A percentile compares a stretch with the other conserved stretches of the same genome.
phyloP scores from a whole-genome alignment of 2,113 vertebrate genomes.

The Pseudorasbora parva region DNA sequence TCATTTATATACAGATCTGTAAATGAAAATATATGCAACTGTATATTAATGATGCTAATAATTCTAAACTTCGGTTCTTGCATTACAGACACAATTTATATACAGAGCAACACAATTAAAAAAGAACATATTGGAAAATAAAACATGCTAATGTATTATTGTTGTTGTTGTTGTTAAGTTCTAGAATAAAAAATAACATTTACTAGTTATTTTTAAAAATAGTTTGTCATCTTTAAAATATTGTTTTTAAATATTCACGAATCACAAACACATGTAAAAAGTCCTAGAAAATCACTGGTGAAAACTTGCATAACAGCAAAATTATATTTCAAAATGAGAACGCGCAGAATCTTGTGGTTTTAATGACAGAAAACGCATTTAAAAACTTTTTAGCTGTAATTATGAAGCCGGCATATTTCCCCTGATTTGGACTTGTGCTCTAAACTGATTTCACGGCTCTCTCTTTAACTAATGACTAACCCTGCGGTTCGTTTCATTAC shows the following conservation, averaged over 20 bases:
- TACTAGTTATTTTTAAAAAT: neutral
- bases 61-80: too few relatives aligned
- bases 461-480: slow-evolving; percentile 1
- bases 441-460: slow-evolving; percentile 20
- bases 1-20: too few relatives aligned
- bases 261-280: too few relatives aligned
- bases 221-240: too few relatives aligned
- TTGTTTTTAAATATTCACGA: too few relatives aligned
- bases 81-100: too few relatives aligned
- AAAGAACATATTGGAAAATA: too few relatives aligned
- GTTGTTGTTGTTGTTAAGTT: too few relatives aligned
- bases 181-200: neutral
- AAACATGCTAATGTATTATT: neutral
- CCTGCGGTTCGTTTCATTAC: slow-evolving; percentile 6
- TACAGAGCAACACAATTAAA: too few relatives aligned
- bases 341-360: neutral
- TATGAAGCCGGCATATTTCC: neutral
- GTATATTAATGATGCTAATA: too few relatives aligned
- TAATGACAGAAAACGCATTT: neutral
- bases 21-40: too few relatives aligned
- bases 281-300: too few relatives aligned
- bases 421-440: neutral
- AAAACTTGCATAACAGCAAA: neutral
- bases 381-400: neutral
- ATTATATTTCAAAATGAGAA: neutral